Percentiles rank a stretch among this genome's conserved stretches.
These are phyloP conservation scores for Leptinotarsa texana DNA, from an alignment of 1,140 invertebrate species.

Conservation along the genomic window DNA sequence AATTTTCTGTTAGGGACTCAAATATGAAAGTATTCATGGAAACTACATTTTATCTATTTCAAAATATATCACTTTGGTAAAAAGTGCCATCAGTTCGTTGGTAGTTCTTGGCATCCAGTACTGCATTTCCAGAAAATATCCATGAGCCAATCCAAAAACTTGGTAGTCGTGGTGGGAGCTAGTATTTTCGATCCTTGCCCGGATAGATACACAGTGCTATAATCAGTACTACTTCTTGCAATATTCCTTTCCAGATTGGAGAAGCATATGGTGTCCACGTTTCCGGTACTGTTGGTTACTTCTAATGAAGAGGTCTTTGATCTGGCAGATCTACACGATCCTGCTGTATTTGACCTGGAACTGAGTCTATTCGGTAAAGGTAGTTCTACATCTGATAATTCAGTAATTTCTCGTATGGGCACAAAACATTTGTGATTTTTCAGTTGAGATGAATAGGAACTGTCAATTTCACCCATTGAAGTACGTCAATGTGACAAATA, in stretches of 20 bases:
- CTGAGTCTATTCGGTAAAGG: neutral
- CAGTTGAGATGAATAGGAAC: neutral
- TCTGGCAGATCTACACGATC: neutral
- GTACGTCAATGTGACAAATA: neutral
- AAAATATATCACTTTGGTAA: too few relatives aligned
- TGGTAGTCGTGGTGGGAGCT: neutral
- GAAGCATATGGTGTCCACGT: neutral
- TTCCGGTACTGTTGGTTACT: neutral
- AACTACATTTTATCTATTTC: too few relatives aligned
- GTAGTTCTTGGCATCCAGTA: constrained; percentile 5
- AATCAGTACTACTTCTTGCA: neutral
- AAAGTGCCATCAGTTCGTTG: neutral
- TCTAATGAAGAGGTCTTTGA: neutral
- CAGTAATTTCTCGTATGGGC: neutral
- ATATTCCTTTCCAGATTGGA: neutral
- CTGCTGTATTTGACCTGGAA: neutral
- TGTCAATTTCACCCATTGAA: neutral
- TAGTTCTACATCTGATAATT: neutral
- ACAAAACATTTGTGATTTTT: neutral
- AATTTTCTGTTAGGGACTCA: too few relatives aligned
- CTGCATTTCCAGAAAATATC: constrained; percentile 16
- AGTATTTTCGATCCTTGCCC: neutral
- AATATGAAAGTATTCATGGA: too few relatives aligned
- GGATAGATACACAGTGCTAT: neutral
- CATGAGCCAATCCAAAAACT: constrained; percentile 1